Evolutionary conservation across 2,888 invertebrate genomes (phyloP).

Genomic region (Dioctria rufipes): DNA sequence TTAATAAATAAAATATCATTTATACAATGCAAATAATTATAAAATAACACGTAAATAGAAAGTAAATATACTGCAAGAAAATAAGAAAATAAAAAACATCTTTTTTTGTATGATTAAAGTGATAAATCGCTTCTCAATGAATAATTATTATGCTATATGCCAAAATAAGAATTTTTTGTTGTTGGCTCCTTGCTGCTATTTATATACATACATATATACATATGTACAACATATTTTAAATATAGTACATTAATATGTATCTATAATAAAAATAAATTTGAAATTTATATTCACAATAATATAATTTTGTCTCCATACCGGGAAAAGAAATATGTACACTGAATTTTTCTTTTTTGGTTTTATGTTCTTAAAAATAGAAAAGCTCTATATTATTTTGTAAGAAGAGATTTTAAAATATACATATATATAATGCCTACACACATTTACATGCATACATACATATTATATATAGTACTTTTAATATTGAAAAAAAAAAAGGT

Average conservation of each 20-base stretch:
- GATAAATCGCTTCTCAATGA: background rate
- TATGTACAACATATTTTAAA: no score
- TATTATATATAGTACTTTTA: no score
- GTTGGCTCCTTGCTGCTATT: background rate
- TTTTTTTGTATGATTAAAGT: no score
- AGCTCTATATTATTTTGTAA: background rate
- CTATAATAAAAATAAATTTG: background rate
- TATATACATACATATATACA: no score
- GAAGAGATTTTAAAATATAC: no score
- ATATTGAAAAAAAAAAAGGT: no score
- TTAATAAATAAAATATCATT: constrained; percentile 4
- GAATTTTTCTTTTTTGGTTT: background rate
- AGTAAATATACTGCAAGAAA: background rate
- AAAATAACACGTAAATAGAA: constrained; percentile 15
- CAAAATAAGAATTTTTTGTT: background rate
- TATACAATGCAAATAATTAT: constrained; percentile 34
- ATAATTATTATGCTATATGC: background rate
- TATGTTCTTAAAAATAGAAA: background rate
- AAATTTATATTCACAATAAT: background rate
- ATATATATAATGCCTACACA: no score
- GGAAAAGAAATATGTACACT: background rate
- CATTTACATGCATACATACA: no score
- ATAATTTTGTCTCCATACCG: background rate
- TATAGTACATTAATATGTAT: no score
- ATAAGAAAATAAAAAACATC: background rate